Evolutionary conservation across 2,888 invertebrate species (phyloP).

Genomic region (Limenitis arthemis): DNA sequence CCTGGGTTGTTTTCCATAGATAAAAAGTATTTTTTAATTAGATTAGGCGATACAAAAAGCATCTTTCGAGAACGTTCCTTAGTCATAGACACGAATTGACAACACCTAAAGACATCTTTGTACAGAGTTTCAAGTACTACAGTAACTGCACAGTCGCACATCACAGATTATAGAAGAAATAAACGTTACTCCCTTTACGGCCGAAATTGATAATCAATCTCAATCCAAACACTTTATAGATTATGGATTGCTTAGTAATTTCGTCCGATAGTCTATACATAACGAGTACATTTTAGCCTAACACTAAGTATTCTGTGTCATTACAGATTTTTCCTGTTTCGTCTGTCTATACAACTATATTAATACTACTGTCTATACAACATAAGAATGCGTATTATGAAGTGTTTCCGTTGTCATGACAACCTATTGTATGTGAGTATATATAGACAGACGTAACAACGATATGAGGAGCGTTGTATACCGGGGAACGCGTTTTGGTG

Average conservation of each 20-base stretch:
- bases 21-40: too few relatives aligned
- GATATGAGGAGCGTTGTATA: neutral
- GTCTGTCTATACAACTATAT: neutral
- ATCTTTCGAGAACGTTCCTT: neutral
- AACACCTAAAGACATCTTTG: slow-evolving; percentile 56
- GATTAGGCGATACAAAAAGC: too few relatives aligned
- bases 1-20: too few relatives aligned
- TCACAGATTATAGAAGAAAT: slow-evolving; percentile 65
- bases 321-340: slow-evolving; percentile 19
- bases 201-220: too few relatives aligned
- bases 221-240: too few relatives aligned
- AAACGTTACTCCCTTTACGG: slow-evolving; percentile 41
- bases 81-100: slow-evolving; percentile 43
- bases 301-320: slow-evolving; percentile 34
- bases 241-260: too few relatives aligned
- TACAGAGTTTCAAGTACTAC: slow-evolving; percentile 50
- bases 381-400: too few relatives aligned
- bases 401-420: too few relatives aligned
- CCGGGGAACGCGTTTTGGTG: slow-evolving; percentile 4
- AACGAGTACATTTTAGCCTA: slow-evolving; percentile 57
- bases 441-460: neutral
- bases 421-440: neutral
- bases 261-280: slow-evolving; percentile 36
- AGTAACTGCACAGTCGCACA: slow-evolving; percentile 46
- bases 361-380: too few relatives aligned